These are phyloP conservation scores for Camelus dromedarius DNA, from an alignment of 2,113 vertebrate genomes.

Conservation along the genomic window DNA sequence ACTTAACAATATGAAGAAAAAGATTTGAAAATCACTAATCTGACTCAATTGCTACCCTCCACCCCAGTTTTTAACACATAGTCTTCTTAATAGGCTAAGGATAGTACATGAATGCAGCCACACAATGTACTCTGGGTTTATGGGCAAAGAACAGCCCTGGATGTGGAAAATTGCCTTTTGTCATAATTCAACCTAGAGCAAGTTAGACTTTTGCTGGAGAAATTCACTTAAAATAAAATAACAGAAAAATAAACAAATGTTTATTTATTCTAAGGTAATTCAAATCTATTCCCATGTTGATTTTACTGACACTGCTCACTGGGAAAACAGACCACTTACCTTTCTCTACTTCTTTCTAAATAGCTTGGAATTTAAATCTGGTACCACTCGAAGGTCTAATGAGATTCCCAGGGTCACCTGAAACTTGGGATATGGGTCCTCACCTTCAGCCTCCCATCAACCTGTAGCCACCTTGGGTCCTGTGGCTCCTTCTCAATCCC, in stretches of 20 bases:
- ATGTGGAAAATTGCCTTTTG: not conserved
- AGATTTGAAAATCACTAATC: not conserved
- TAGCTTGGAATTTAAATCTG: not conserved
- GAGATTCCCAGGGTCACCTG: not conserved
- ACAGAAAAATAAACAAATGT: not conserved
- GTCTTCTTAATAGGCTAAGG: not conserved
- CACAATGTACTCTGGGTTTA: not conserved
- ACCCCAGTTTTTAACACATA: not conserved
- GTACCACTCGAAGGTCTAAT: not conserved
- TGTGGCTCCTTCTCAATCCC: not conserved
- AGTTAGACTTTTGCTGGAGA: not conserved
- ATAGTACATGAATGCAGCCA: not conserved
- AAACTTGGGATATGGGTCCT: not conserved
- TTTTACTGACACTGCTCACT: not conserved
- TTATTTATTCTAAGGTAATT: not conserved
- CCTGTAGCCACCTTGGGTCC: not conserved
- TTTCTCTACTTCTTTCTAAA: not conserved
- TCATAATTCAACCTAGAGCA: not conserved
- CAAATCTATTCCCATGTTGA: not conserved
- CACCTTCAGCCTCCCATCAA: not conserved
- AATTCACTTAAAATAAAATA: not conserved
- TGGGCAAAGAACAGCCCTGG: not conserved
- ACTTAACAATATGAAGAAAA: conserved; percentile 7
- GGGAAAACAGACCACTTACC: not conserved
- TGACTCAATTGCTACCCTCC: not conserved